phyloP scores from a whole-genome alignment of 2,113 vertebrate species.

The Aix galericulata region DNA sequence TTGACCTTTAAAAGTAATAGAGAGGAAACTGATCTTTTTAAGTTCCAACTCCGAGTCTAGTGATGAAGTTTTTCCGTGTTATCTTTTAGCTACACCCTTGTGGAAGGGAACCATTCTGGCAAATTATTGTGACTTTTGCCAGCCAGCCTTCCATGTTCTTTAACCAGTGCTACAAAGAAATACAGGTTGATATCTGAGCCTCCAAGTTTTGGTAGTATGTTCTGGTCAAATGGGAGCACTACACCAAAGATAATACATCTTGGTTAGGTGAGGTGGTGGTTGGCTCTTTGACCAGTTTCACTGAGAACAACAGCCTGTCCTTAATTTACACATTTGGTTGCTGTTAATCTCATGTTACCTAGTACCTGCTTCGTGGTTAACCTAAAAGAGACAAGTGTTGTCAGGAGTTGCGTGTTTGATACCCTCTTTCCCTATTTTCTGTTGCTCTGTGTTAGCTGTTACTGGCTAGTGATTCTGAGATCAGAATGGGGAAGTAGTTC shows the following conservation, averaged over 20 bases:
- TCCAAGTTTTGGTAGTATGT: neutral
- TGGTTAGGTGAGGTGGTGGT: neutral
- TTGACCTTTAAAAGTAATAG: neutral
- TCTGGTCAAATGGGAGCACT: neutral
- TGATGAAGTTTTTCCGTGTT: neutral
- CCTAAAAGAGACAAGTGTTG: neutral
- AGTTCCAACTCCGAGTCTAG: neutral
- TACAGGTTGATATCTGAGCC: neutral
- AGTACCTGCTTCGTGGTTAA: fast-evolving
- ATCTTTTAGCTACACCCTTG: neutral
- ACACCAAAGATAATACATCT: neutral
- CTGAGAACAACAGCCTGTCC: neutral
- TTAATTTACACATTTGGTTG: neutral
- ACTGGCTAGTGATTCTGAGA: neutral
- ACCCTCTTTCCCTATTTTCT: neutral
- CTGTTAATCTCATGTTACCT: neutral
- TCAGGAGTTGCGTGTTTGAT: neutral
- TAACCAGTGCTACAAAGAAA: neutral
- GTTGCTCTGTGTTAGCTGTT: neutral
- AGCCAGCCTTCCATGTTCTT: neutral
- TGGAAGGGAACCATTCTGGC: neutral
- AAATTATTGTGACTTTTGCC: neutral
- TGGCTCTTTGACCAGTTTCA: neutral
- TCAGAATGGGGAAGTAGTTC: neutral
- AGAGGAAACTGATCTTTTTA: neutral